Percentiles rank a stretch among this genome's conserved stretches.
Evolutionary conservation across 2,888 invertebrate species (phyloP).

Genomic region (Vesta saturnalis): DNA sequence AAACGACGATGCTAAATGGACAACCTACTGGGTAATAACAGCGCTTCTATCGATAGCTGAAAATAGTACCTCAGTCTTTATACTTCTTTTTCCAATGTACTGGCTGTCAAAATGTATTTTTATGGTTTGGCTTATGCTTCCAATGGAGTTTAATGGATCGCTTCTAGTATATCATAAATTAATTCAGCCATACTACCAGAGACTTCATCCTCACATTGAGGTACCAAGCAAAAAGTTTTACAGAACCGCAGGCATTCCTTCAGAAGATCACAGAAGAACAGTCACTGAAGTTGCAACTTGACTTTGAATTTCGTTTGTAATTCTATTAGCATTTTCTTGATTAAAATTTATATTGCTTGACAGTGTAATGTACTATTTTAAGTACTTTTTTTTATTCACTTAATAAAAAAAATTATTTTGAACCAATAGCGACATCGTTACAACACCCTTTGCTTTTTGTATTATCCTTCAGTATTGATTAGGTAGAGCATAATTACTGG

Average conservation of each 20-base stretch:
- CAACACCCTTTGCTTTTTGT: too few relatives aligned
- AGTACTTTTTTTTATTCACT: too few relatives aligned
- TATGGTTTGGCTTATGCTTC: conserved; percentile 89
- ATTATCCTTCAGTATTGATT: too few relatives aligned
- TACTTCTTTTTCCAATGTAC: conserved; percentile 90
- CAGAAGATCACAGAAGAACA: neutral
- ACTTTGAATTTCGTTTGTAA: too few relatives aligned
- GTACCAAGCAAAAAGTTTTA: neutral
- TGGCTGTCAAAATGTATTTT: conserved; percentile 92
- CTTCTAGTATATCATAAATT: conserved; percentile 79
- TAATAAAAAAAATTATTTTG: too few relatives aligned
- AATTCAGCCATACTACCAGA: conserved; percentile 85
- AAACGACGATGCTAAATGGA: conserved; percentile 96
- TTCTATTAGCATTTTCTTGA: too few relatives aligned
- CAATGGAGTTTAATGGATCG: conserved; percentile 85
- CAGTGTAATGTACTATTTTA: too few relatives aligned
- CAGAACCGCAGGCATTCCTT: neutral
- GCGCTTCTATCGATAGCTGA: conserved; percentile 86
- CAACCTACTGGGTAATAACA: conserved; percentile 98
- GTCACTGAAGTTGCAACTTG: too few relatives aligned
- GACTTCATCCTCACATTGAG: conserved; percentile 65
- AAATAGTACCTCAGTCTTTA: neutral
- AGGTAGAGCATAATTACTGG: too few relatives aligned
- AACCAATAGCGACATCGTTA: too few relatives aligned
- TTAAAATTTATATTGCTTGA: too few relatives aligned